Evolutionary conservation across 2,113 vertebrate species (phyloP).

Genomic region (Pycnonotus jocosus): DNA sequence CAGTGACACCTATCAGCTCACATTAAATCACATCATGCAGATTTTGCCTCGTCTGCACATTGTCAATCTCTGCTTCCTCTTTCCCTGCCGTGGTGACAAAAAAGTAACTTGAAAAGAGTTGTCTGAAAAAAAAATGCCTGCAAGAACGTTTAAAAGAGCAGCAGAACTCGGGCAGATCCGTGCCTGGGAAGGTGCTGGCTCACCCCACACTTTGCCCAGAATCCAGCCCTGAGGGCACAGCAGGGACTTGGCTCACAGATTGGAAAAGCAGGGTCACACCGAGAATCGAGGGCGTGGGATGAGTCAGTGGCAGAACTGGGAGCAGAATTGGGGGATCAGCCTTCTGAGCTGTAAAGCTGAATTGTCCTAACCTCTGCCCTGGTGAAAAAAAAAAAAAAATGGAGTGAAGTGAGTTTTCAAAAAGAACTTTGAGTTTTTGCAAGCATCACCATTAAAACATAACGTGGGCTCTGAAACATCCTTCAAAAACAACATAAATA

Average conservation of each 20-base stretch:
- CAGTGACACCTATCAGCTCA: slow-evolving; percentile 72
- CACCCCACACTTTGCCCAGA: neutral
- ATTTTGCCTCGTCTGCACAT: slow-evolving; percentile 64
- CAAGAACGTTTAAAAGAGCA: neutral
- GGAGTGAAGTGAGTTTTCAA: neutral
- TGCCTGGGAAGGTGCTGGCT: neutral
- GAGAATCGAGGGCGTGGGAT: neutral
- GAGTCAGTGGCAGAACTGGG: neutral
- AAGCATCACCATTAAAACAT: neutral
- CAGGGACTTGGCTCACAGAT: neutral
- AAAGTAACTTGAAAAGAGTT: neutral
- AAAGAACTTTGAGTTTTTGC: neutral
- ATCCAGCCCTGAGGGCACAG: neutral
- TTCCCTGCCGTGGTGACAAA: slow-evolving; percentile 12
- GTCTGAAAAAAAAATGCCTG: neutral
- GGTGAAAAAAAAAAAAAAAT: neutral
- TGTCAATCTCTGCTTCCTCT: slow-evolving; percentile 68
- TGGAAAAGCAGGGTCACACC: neutral
- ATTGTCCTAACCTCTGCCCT: neutral
- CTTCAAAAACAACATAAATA: slow-evolving; percentile 41
- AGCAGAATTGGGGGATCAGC: neutral
- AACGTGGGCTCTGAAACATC: neutral
- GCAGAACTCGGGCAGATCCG: neutral
- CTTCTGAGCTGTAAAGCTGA: neutral
- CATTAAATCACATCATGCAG: slow-evolving; percentile 67